Evolutionary conservation across 1,140 invertebrate genomes (phyloP).

Genomic region (Acromyrmex heyeri): DNA sequence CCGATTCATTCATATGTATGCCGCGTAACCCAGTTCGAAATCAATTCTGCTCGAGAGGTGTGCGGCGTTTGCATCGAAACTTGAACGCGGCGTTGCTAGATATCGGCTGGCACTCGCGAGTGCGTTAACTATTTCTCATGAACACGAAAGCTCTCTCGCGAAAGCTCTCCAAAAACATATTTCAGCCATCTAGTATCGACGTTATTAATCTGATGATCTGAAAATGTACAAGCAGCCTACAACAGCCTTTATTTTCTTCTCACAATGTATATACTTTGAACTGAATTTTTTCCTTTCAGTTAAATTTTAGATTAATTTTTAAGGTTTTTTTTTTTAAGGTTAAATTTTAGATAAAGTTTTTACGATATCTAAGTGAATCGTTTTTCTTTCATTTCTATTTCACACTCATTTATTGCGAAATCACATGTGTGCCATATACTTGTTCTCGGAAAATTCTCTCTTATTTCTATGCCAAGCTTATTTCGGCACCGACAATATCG

Average conservation of each 20-base stretch:
- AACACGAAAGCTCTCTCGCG: neutral
- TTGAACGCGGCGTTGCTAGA: slow-evolving; percentile 37
- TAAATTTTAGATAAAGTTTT: neutral
- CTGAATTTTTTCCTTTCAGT: neutral
- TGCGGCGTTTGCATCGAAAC: slow-evolving; percentile 39
- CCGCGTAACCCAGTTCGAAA: slow-evolving; percentile 67
- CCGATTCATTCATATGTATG: slow-evolving; percentile 74
- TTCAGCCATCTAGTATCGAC: neutral
- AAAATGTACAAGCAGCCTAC: neutral
- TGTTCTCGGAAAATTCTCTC: no score
- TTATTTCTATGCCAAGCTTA: neutral
- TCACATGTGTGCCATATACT: neutral
- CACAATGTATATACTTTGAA: neutral
- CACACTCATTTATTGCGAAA: neutral
- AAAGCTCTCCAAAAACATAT: slow-evolving; percentile 6
- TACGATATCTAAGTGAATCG: neutral
- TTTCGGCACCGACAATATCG: neutral
- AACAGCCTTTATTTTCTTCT: neutral
- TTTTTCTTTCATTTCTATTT: neutral
- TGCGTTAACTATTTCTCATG: neutral
- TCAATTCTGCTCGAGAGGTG: slow-evolving; percentile 38
- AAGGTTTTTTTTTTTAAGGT: no score
- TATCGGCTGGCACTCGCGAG: slow-evolving; percentile 13
- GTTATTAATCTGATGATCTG: slow-evolving; percentile 14
- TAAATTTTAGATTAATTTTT: neutral